Base-by-base conservation (phyloP, 2,797 vertebrate species). In the Streptopelia turtur region DNA sequence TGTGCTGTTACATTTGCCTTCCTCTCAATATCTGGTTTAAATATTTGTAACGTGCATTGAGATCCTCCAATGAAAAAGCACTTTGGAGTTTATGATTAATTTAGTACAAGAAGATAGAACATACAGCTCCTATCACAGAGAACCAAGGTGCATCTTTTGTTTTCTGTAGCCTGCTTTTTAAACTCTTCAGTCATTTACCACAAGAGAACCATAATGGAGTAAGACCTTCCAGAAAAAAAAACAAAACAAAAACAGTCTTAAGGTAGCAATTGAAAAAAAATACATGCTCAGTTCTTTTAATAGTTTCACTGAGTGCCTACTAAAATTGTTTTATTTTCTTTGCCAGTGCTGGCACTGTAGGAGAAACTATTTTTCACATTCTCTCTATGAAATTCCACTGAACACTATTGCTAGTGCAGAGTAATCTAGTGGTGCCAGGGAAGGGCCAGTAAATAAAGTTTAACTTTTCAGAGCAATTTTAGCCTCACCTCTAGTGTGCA, bases 51-150 rank as follows among this genome's bases (percentile, higher is more conserved):
- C 21, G 11, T 27, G 16, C 22, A 24, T 59, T 68, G 33, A 86
- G n/a, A 16, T 90, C 30, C 7, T 78, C 13, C 11, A 56, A 35
- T 6, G n/a, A 59, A 65, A 64, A 83, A 83, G 28, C 11, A 20
- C n/a, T 53, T 70, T 55, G 33, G 23, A 64, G 24, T 37, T 91
- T 92, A 63, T 84, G 49, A 72, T 94, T 93, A 57, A 83, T 95
- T 85, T 90, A 93, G 20, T 70, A 55, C 78, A 94, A 68, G 61
- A 90, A 96, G 94, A 33, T 37, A 60, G 53, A 94, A 92, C 74
- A 68, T 31, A 65, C 65, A 90, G 35, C 59, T 94, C 77, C 13
- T 77, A 57, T 66, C 71, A 55, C 91, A 87, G 81, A 93, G 84
- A 92, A 69, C 59, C 25, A 63, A 56, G 1, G 6, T 0, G 1